These are phyloP conservation scores for Phaenicophaeus curvirostris DNA, from an alignment of 2,797 vertebrate genomes.

Conservation along the genomic window DNA sequence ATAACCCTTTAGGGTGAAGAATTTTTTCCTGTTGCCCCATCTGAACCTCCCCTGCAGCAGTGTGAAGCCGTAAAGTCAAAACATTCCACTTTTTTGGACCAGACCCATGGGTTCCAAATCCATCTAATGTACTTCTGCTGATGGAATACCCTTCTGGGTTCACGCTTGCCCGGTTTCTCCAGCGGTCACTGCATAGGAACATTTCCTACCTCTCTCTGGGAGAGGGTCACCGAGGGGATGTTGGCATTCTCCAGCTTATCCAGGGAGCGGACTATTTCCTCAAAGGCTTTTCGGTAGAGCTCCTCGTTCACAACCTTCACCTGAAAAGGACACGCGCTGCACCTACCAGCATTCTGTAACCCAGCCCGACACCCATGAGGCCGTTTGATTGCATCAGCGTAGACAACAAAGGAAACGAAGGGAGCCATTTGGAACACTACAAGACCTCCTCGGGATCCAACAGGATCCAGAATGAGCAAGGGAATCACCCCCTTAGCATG, in stretches of 20 bases:
- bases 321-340: slow-evolving; percentile 70
- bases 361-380: not conserved
- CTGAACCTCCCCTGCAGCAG: too few relatives aligned
- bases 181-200: not conserved
- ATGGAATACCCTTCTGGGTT: not conserved
- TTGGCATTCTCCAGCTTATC: slow-evolving; percentile 98
- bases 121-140: fast-evolving
- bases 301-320: slow-evolving; percentile 90
- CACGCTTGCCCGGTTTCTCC: not conserved
- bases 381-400: not conserved
- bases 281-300: slow-evolving; percentile 88
- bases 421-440: not conserved
- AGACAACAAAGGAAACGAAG: not conserved
- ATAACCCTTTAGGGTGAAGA: too few relatives aligned
- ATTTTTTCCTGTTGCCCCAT: too few relatives aligned
- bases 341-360: not conserved
- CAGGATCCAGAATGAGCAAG: too few relatives aligned
- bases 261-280: slow-evolving; percentile 91
- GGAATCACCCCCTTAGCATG: too few relatives aligned
- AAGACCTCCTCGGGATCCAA: not conserved
- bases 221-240: slow-evolving; percentile 92
- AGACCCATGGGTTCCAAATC: not conserved
- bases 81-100: not conserved
- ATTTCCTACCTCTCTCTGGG: slow-evolving; percentile 85
- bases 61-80: not conserved